A percentile compares a stretch with the other conserved stretches of the same genome.
Conservation (phyloP, 1,140 invertebrate species). For the Camponotus pennsylvanicus region DNA sequence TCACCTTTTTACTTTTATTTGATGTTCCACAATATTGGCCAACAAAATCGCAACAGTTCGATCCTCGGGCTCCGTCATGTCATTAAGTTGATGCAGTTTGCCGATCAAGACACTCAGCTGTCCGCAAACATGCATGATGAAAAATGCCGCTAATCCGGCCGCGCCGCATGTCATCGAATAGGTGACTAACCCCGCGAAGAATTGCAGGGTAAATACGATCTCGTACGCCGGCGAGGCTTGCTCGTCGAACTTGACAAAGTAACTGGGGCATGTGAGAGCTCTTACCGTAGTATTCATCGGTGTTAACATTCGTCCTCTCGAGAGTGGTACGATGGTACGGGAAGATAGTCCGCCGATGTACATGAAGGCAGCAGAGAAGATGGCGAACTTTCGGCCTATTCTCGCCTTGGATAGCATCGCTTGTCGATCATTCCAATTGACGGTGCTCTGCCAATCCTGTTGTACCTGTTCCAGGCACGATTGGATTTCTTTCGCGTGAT, state of each 20-base stretch:
- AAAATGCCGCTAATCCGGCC: constrained; percentile 59
- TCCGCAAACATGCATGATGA: constrained; percentile 69
- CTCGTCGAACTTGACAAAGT: constrained; percentile 62
- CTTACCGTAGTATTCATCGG: constrained; percentile 63
- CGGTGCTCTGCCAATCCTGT: constrained; percentile 54
- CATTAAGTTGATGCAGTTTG: constrained; percentile 51
- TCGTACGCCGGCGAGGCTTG: constrained; percentile 64
- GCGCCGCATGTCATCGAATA: constrained; percentile 50
- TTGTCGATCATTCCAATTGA: background rate
- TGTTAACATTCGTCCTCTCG: constrained; percentile 55
- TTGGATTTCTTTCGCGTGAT: constrained; percentile 14
- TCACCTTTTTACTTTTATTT: constrained; percentile 57
- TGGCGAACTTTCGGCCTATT: constrained; percentile 51
- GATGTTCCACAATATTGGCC: constrained; percentile 58
- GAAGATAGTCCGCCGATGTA: constrained; percentile 68
- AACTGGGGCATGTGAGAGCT: constrained; percentile 55
- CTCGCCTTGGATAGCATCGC: constrained; percentile 63
- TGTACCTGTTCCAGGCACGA: constrained; percentile 38
- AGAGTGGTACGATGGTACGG: constrained; percentile 65
- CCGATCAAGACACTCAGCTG: constrained; percentile 57
- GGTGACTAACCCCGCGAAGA: constrained; percentile 57
- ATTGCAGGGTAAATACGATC: constrained; percentile 66
- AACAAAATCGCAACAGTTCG: background rate
- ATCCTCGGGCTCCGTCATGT: background rate
- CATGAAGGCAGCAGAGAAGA: constrained; percentile 59